Base-by-base conservation (phyloP, 64 coral and sea anemone species). In the Platygyra sinensis region DNA sequence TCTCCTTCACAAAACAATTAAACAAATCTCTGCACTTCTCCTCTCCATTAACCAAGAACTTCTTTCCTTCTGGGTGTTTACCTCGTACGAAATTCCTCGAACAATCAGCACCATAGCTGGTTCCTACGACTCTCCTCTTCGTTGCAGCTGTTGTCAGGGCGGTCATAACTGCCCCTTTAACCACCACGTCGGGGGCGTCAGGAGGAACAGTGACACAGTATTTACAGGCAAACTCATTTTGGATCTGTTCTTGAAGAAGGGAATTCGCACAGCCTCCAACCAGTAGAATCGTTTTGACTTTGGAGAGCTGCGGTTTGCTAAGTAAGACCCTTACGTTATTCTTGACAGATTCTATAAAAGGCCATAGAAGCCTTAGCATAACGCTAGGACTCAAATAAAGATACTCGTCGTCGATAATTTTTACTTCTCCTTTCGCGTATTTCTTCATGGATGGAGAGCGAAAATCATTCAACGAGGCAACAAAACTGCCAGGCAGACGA, bases 1-100 rank as follows among this genome's bases (percentile, higher is more conserved):
- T 76, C 8, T 24, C 30, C 36, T 76, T 78, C 39, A 78, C 76
- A 78, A 78, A 52, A 33, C 39, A 25, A 19, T 78, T 51, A 12
- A 78, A 78, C 50, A 78, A 19, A 46, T 78, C 46, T 78, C 46
- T 78, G 46, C 76, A 78, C 19, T 54, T 78, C 76, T 24, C 42
- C 17, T 78, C 8, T 11, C 76, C 76, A 52, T 22, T 19, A 14
- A 5, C 24, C 24, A 39, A 19, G 76, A 78, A 57, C 49, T 25
- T 78, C 18, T 52, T 78, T 54, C 50, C 74, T 38, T 51, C 8
- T 11, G 76, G 76, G 22, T 78, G 76, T 50, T 5, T 19, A 50
- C 30, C 19, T 76, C 15, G 17, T 0, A 39, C 74, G 31, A 39
- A 76, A 19, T 76, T 78, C 17, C 20, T 2, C 39, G 76, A 55